Evolutionary conservation across 2,113 vertebrate species (phyloP), one percentile per base, ranked within the genome.

Genomic region (Phalacrocorax pelagicus): DNA sequence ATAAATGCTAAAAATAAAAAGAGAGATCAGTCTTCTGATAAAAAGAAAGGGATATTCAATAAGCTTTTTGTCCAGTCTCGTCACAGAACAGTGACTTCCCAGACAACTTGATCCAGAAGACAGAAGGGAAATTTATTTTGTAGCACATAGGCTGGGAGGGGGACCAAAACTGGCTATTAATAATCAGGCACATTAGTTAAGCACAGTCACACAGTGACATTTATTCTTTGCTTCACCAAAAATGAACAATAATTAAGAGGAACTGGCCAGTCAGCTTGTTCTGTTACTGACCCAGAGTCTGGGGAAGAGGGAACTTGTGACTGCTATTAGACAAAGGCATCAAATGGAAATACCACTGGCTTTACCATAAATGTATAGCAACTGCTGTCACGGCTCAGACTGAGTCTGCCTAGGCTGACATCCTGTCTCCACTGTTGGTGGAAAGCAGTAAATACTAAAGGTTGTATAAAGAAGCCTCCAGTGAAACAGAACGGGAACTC

Each of bases 1-100:
- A 21, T 23, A 70, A 59, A 47, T 62, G 30, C 80, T 95, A 95
- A 96, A 97, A 96, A 95, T 93, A 95, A 81, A 89, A 30, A 78
- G 69, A 66, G 34, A 85, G 15, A 47, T 58, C 36, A 82, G 58
- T 44, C 55, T 85, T 61, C 77, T 75, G 77, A 82, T 83, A 46
- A 73, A 85, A 94, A 88, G 61, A 38, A 81, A 94, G 75, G 34
- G 26, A 51, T 82, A 24, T 26, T 96, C 87, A 96, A 86, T 92
- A 47, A 93, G 72, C 49, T 88, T 89, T 96, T 92, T 97, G 91
- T 95, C 69, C 62, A 42, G n/a, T 42, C n/a, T 62, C 36, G 94
- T 80, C 58, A 77, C 32, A 69, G 62, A 86, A 77, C 91, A 88
- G 85, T 27, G 29, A 12, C 72, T 95, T 94, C 66, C 83, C 85